Evolutionary conservation across 2,113 vertebrate genomes (phyloP), one percentile per base, ranked within the genome.

Genomic region (Urocitellus parryii): DNA sequence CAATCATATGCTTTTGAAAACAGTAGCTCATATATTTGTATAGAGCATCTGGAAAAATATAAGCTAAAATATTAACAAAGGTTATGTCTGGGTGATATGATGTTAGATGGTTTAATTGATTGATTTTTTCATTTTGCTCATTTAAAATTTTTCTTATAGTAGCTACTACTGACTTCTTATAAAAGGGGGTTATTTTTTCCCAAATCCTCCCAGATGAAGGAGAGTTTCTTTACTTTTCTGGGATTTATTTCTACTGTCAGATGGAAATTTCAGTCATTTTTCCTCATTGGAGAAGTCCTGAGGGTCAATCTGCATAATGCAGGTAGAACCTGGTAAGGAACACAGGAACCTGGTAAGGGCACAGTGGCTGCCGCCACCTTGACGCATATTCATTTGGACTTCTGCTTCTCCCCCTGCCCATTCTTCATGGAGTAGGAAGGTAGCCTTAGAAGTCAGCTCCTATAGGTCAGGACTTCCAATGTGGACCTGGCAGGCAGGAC

Each of bases 101-200:
- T 86, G 25, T 72, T 37, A 65, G 63, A 74, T 72, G 61, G 14
- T 86, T 61, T 61, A 37, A 1, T 65, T 85, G 32, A 67, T 32
- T 67, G 29, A 67, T 32, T 67, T 67, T 14, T 91, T 79, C 53
- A 39, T 84, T 93, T 93, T 93, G 65, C 39, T 84, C 45, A 80
- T 37, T 73, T 63, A 22, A 70, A 67, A 9, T 8, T 25, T 74
- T 83, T 80, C 61, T 92, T 61, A 70, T 88, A 42, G 68, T 73
- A 48, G 88, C 39, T 76, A 45, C 78, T 91, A 34, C 37, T 80
- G 65, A 76, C 32, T 80, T 88, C 76, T 76, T 88, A 81, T 42
- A 70, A 93, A 95, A 91, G 34, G 76, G 56, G 5, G 11, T 56
- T 74, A n/a, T 32, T 63, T 27, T 87, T 20, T 32, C 24, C 37